phyloP scores from a whole-genome alignment of 2,888 invertebrate genomes.

The Zygothrica quintamaculata region DNA sequence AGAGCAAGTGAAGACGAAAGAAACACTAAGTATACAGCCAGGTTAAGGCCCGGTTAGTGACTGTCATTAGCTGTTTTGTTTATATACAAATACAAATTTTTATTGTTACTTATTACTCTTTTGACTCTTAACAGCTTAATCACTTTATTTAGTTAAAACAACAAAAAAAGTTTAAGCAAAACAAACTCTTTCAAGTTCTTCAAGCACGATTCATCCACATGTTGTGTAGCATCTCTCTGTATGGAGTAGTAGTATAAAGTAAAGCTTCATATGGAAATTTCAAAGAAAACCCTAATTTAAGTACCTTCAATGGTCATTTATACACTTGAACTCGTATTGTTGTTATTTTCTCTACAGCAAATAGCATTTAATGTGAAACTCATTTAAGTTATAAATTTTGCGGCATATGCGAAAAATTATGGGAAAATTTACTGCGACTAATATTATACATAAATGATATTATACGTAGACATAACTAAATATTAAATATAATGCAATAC shows the following conservation, averaged over 20 bases:
- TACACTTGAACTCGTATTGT: background rate
- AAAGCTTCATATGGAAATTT: conserved; percentile 19
- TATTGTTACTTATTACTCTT: background rate
- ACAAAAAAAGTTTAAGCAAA: no score
- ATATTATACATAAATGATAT: no score
- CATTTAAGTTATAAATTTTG: conserved; percentile 3
- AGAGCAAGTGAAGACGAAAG: background rate
- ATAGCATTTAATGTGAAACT: conserved; percentile 28
- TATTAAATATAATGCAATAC: no score
- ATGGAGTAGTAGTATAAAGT: conserved; percentile 12
- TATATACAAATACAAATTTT: background rate
- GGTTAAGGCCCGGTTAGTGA: conserved; percentile 17
- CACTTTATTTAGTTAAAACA: conserved; percentile 21
- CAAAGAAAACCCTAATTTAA: conserved; percentile 17
- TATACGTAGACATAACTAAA: no score
- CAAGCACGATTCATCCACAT: background rate
- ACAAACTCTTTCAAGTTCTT: no score
- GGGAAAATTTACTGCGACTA: no score
- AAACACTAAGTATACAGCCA: background rate
- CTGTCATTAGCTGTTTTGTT: conserved; percentile 13
- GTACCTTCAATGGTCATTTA: conserved; percentile 25
- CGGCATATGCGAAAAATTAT: no score
- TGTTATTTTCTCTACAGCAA: conserved; percentile 30
- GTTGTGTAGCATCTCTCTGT: background rate
- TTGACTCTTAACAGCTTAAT: conserved; percentile 1